A percentile compares a stretch with the other conserved stretches of the same genome.
Evolutionary conservation across 2,113 vertebrate species (phyloP).

Genomic region (Arenaria interpres): DNA sequence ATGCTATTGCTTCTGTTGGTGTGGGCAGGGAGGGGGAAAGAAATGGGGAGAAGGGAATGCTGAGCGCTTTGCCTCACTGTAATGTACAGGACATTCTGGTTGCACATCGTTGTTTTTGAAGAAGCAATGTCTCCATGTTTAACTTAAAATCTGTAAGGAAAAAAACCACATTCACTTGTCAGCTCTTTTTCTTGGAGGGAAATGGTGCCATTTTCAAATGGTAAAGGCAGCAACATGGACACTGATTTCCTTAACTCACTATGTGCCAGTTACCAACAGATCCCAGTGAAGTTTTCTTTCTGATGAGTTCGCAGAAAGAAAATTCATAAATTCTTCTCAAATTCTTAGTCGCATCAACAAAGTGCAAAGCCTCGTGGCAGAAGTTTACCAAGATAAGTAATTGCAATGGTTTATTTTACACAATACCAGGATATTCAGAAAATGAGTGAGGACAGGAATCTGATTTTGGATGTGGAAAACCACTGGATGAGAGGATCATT

Average conservation of each 20-base stretch:
- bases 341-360: not conserved
- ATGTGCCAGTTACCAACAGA: not conserved
- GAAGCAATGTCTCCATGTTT: not conserved
- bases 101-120: not conserved
- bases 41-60: not conserved
- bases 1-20: not conserved
- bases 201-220: not conserved
- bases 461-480: not conserved
- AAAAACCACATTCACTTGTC: not conserved
- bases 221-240: fast-evolving
- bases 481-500: not conserved
- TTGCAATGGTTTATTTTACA: not conserved
- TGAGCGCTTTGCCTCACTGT: not conserved
- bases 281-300: not conserved
- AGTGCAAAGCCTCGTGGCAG: not conserved
- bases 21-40: not conserved
- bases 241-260: not conserved
- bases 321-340: not conserved
- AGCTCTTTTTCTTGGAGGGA: not conserved
- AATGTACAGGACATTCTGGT: not conserved
- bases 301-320: not conserved
- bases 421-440: not conserved
- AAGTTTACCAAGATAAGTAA: not conserved
- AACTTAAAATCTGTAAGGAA: not conserved
- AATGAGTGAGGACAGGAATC: not conserved